A percentile compares a stretch with the other conserved stretches of the same genome.
These are phyloP conservation scores for Phenganax subtilis DNA, from an alignment of 92 coral and sea anemone species.

Conservation along the genomic window DNA sequence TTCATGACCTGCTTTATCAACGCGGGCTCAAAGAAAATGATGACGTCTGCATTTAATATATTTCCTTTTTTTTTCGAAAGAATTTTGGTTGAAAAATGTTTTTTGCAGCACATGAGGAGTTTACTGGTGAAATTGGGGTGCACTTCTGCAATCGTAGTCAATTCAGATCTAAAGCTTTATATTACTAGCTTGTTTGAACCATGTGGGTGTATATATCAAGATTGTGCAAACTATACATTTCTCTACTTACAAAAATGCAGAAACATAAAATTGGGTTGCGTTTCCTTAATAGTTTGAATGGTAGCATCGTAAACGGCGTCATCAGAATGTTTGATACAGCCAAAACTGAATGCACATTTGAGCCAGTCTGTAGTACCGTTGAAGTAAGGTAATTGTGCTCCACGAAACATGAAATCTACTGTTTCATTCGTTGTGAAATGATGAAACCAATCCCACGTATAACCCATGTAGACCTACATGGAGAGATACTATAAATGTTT, in stretches of 20 bases:
- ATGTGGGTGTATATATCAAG: too few species aligned
- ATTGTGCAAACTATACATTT: neutral
- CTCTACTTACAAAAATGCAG: slow-evolving; percentile 36
- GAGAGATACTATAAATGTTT: neutral
- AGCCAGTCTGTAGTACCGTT: slow-evolving; percentile 35
- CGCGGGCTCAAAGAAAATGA: slow-evolving; percentile 25
- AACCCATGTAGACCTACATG: slow-evolving; percentile 32
- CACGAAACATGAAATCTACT: slow-evolving; percentile 35
- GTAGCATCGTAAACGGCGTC: slow-evolving; percentile 35
- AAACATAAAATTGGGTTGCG: slow-evolving; percentile 40
- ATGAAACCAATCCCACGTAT: slow-evolving; percentile 44
- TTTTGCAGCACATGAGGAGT: neutral
- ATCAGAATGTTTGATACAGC: slow-evolving; percentile 30
- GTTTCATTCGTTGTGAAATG: slow-evolving; percentile 35
- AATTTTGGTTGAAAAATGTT: neutral
- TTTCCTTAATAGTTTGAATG: slow-evolving; percentile 4
- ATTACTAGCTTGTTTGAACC: too few species aligned
- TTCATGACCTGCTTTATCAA: slow-evolving; percentile 38
- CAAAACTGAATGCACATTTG: slow-evolving; percentile 36
- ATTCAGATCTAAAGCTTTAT: too few species aligned
- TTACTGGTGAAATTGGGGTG: too few species aligned
- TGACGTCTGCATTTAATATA: too few species aligned
- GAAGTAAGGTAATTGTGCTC: slow-evolving; percentile 31
- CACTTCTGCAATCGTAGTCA: too few species aligned
- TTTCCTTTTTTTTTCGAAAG: too few species aligned